Base-by-base conservation (phyloP, 1,140 invertebrate species). In the Maniola jurtina region DNA sequence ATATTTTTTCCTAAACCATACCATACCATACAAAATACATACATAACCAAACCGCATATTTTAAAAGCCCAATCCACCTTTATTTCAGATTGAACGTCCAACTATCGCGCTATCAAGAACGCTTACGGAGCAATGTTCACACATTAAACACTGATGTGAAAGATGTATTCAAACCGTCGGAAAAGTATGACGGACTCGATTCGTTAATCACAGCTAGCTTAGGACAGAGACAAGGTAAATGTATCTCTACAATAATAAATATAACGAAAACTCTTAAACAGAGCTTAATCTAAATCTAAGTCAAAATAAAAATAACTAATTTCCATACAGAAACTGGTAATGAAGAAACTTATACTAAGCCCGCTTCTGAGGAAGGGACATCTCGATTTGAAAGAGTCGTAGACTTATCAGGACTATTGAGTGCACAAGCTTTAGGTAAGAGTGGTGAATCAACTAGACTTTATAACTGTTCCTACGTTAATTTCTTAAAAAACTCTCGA, bases 21-120 rank as follows among this genome's bases (percentile, higher is more conserved):
- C n/a, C n/a, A n/a, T n/a, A n/a, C n/a, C n/a, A n/a, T n/a, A n/a
- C n/a, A n/a, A n/a, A n/a, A n/a, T n/a, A n/a, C n/a, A n/a, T n/a
- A n/a, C n/a, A n/a, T n/a, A n/a, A n/a, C n/a, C n/a, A 25, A 25
- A 25, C 25, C 25, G 25, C 25, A 25, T 25, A 2, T 25, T 25
- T 1, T 25, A 38, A 38, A 36, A 9, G 0, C 38, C 38, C 3
- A 47, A 34, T 34, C 14, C 16, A 34, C 13, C 36, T 50, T 7
- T 48, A 58, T 89, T 88, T 56, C 73, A 92, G 93, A 56, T 79
- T 95, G 35, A 95, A 95, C 75, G 87, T 93, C 4, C 94, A 95
- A 70, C 79, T 95, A 34, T 93, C 94, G 66, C 89, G 92, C 11
- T 95, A 94, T 72, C 94, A 95, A 82, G 93, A 95, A 64, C 94